phyloP scores from a whole-genome alignment of 2,113 vertebrate genomes.

The Lota lota region DNA sequence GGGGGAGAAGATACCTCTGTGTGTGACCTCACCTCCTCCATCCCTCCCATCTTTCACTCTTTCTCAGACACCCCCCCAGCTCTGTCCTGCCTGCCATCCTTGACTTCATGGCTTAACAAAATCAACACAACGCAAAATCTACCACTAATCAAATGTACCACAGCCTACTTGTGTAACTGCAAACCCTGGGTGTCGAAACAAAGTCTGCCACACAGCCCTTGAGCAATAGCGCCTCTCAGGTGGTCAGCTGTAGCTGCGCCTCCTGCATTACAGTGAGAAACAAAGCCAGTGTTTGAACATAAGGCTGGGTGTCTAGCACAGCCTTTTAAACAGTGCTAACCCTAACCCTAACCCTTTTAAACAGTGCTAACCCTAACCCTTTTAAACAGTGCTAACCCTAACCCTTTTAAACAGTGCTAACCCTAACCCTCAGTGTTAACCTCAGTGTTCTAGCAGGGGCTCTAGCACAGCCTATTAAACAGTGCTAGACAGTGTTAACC shows the following conservation, averaged over 20 bases:
- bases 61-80: too few species aligned
- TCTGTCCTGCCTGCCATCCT: background rate
- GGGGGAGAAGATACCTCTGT: conserved; percentile 61
- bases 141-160: background rate
- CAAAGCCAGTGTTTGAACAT: conserved; percentile 15
- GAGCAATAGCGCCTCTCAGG: background rate
- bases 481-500: too few species aligned
- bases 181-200: conserved; percentile 28
- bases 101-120: conserved; percentile 44
- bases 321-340: conserved; percentile 11
- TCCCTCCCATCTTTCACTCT: background rate
- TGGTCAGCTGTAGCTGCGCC: background rate
- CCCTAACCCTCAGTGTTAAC: too few species aligned
- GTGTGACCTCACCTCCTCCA: conserved; percentile 43
- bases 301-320: conserved; percentile 2
- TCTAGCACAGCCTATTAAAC: too few species aligned
- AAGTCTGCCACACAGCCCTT: background rate
- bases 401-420: too few species aligned
- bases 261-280: background rate
- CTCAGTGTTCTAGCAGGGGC: too few species aligned
- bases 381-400: too few species aligned
- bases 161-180: conserved; percentile 29
- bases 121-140: conserved; percentile 7
- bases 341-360: too few species aligned
- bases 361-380: too few species aligned